Base-by-base conservation (phyloP, 2,888 invertebrate genomes). In the Agrotis exclamationis region DNA sequence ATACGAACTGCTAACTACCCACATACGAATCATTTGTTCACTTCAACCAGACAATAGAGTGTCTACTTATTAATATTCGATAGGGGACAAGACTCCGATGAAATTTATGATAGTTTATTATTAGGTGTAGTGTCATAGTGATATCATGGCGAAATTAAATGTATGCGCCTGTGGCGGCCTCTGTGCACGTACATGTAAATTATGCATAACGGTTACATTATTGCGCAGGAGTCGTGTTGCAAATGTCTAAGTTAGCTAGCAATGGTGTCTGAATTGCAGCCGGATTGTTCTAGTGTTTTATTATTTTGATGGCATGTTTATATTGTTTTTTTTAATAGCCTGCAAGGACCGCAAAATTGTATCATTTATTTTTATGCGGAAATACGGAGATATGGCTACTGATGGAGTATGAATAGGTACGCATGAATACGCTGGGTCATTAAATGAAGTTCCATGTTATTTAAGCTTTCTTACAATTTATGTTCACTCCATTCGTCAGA, bases 51-150 rank as follows among this genome's bases (percentile, higher is more conserved):
- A 81, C 84, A 85, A 83, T 83, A 53, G 66, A 60, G 20, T 45
- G 57, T 22, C 67, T 56, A 59, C 81, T 70, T 68, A 82, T 85
- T 84, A 79, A 74, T 74, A 85, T 91, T 89, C 90, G 69, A 79
- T 69, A 60, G 66, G 70, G 64, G 58, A 83, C 79, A 67, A 45
- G 70, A 66, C 77, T 83, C 69, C 87, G 87, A 88, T 90, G 87
- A 90, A 90, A 91, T 91, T 88, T 91, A 91, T 90, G 88, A 89
- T 87, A 87, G 84, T 88, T 87, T 90, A 91, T 87, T 89, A 90
- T 82, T 91, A 90, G 85, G 63, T 70, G 62, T 85, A 82, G 66
- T 87, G 87, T 89, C 90, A 89, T 86, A 82, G 82, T 91, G 91
- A 91, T 89, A 88, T 91, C 89, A 91, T 91, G 76, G 80, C 73